Evolutionary conservation across 2,113 vertebrate genomes (phyloP).

Genomic region (Mola mola): DNA sequence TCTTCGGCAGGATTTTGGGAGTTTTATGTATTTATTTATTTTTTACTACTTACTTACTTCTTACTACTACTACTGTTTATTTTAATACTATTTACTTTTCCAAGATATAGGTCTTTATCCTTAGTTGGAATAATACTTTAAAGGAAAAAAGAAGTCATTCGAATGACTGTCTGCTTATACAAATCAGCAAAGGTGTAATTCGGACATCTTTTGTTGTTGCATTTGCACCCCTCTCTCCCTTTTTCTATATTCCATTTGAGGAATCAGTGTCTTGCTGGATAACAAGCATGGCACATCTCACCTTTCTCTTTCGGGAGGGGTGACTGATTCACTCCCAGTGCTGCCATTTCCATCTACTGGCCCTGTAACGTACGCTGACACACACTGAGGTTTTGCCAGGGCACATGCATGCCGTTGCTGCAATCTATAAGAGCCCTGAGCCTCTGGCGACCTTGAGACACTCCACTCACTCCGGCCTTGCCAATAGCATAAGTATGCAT

Average conservation of each 20-base stretch:
- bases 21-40: too few relatives aligned
- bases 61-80: too few relatives aligned
- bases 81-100: too few relatives aligned
- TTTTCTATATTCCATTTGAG: constrained; percentile 65
- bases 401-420: constrained; percentile 59
- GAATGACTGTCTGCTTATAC: constrained; percentile 1
- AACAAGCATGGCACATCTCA: constrained; percentile 83
- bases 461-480: constrained; percentile 61
- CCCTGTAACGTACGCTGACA: constrained; percentile 46
- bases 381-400: constrained; percentile 66
- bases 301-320: constrained; percentile 80
- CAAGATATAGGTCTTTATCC: too few relatives aligned
- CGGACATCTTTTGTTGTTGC: constrained; percentile 37
- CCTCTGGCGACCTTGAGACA: constrained; percentile 76
- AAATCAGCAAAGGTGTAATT: constrained; percentile 38
- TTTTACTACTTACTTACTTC: too few relatives aligned
- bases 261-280: constrained; percentile 87
- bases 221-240: constrained; percentile 29
- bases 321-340: constrained; percentile 82
- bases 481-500: constrained; percentile 50
- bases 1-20: too few relatives aligned
- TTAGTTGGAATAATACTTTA: too few relatives aligned
- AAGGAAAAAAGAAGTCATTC: neutral
- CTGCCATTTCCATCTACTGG: constrained; percentile 81
- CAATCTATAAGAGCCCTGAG: constrained; percentile 79